Conservation (phyloP, 2,797 vertebrate species). For the Cirrhinus molitorella region DNA sequence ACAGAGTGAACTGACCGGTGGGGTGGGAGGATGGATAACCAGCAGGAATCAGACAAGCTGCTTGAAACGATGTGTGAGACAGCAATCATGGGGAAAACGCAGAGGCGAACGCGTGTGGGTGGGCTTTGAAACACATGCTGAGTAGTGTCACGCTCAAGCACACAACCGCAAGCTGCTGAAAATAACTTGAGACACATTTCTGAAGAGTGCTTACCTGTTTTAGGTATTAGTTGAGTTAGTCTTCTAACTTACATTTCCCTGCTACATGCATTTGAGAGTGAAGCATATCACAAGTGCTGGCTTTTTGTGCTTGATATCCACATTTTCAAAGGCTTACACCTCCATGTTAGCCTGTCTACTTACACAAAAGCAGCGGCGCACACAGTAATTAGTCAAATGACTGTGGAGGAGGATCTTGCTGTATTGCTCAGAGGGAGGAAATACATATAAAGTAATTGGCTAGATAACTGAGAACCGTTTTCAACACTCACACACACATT, state of each 20-base stretch:
- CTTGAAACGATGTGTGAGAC: slow-evolving; percentile 43
- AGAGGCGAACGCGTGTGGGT: slow-evolving; percentile 20
- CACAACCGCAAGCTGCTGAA: slow-evolving; percentile 38
- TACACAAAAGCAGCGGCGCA: slow-evolving; percentile 20
- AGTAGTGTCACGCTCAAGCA: slow-evolving; percentile 46
- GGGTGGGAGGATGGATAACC: slow-evolving; percentile 33
- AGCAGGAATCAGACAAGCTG: slow-evolving; percentile 49
- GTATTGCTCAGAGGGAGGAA: slow-evolving; percentile 11
- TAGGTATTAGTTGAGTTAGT: not conserved
- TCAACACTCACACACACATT: not conserved
- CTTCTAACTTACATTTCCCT: not conserved
- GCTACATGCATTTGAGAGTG: not conserved
- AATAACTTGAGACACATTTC: slow-evolving; percentile 28
- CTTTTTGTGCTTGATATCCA: not conserved
- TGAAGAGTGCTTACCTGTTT: not conserved
- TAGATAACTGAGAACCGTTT: slow-evolving; percentile 10
- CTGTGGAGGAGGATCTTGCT: slow-evolving; percentile 31
- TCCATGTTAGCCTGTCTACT: slow-evolving; percentile 1
- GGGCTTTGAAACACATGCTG: slow-evolving; percentile 45
- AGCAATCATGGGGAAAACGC: slow-evolving; percentile 8
- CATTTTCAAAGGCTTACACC: not conserved
- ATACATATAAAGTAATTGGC: slow-evolving; percentile 21
- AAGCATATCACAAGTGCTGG: not conserved
- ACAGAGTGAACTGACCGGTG: slow-evolving; percentile 60
- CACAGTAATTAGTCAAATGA: slow-evolving; percentile 41